Conservation (phyloP, 2,888 invertebrate genomes). For the Beris morrisii region DNA sequence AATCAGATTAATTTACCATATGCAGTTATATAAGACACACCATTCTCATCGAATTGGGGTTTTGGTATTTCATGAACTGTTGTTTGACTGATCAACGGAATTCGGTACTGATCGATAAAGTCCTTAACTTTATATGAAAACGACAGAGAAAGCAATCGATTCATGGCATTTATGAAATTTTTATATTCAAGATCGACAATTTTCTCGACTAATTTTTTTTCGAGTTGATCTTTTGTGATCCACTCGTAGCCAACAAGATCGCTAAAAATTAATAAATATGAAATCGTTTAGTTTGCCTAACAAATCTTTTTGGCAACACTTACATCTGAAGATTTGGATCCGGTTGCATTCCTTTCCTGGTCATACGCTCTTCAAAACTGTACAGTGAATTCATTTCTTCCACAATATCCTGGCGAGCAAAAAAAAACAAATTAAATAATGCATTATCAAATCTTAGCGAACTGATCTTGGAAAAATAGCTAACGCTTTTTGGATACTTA, state of each 20-base stretch:
- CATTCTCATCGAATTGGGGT: constrained; percentile 68
- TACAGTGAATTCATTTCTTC: constrained; percentile 68
- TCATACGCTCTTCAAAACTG: constrained; percentile 70
- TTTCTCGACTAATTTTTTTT: constrained; percentile 66
- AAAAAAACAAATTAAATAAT: background rate
- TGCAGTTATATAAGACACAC: constrained; percentile 70
- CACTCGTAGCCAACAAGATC: constrained; percentile 63
- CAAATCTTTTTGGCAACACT: constrained; percentile 26
- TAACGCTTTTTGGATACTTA: constrained; percentile 55
- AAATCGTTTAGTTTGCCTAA: too few species aligned
- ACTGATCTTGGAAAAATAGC: too few species aligned
- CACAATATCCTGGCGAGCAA: constrained; percentile 63
- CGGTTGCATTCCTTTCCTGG: constrained; percentile 63
- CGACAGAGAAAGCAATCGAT: constrained; percentile 70
- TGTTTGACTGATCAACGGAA: constrained; percentile 62
- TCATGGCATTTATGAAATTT: constrained; percentile 71
- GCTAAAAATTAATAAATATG: constrained; percentile 51
- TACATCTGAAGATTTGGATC: constrained; percentile 65
- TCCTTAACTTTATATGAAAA: constrained; percentile 70
- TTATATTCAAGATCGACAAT: constrained; percentile 71
- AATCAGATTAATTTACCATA: constrained; percentile 58
- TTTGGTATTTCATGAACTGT: constrained; percentile 67
- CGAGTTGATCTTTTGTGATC: constrained; percentile 68
- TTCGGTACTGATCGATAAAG: constrained; percentile 73
- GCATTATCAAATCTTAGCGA: background rate